Evolutionary conservation across 2,888 invertebrate species (phyloP).

Genomic region (Hoplodrina blanda): DNA sequence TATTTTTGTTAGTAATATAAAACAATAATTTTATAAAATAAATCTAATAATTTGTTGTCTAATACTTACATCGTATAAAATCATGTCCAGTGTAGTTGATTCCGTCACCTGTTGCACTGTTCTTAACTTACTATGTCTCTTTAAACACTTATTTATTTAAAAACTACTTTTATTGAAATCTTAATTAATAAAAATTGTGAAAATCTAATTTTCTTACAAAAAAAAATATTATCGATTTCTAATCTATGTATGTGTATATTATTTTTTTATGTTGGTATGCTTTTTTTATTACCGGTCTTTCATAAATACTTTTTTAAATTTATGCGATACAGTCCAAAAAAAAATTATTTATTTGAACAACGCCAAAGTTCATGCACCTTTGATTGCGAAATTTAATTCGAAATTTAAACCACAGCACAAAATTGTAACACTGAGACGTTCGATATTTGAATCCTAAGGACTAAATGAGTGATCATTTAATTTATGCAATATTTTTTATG

Average conservation of each 20-base stretch:
- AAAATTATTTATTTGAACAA: background rate
- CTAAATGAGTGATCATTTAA: constrained; percentile 23
- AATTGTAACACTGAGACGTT: constrained; percentile 47
- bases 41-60: too few relatives aligned
- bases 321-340: constrained; percentile 10
- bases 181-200: background rate
- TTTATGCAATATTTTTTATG: constrained; percentile 30
- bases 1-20: too few relatives aligned
- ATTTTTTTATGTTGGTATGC: background rate
- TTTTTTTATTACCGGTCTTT: constrained; percentile 15
- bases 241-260: constrained; percentile 3
- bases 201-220: background rate
- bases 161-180: constrained; percentile 1
- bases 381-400: constrained; percentile 7
- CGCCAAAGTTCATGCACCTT: constrained; percentile 20
- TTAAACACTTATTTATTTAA: constrained; percentile 27
- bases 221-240: background rate
- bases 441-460: constrained; percentile 18
- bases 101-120: constrained; percentile 84
- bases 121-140: constrained; percentile 45
- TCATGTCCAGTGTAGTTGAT: constrained; percentile 79
- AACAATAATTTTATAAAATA: too few relatives aligned
- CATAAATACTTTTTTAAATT: background rate
- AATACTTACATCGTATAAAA: constrained; percentile 86
- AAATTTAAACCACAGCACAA: constrained; percentile 49